A percentile compares a stretch with the other conserved stretches of the same genome.
These are phyloP conservation scores for Stenurella melanura DNA, from an alignment of 2,888 invertebrate genomes.

Conservation along the genomic window DNA sequence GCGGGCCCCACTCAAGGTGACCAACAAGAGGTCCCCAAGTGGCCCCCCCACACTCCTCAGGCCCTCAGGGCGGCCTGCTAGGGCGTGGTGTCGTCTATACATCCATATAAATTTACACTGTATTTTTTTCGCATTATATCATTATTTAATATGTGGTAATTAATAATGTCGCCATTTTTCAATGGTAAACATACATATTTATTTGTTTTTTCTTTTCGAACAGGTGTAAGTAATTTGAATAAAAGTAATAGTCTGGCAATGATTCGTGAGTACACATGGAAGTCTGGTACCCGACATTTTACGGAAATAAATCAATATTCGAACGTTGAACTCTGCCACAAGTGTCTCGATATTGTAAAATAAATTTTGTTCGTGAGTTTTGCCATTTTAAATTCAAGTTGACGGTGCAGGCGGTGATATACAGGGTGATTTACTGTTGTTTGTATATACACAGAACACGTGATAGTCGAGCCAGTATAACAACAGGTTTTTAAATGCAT, in stretches of 20 bases:
- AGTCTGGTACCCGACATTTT: constrained; percentile 25
- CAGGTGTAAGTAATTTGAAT: constrained; percentile 8
- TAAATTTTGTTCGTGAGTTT: not conserved
- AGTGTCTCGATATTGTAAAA: not conserved
- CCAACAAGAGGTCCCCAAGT: constrained; percentile 39
- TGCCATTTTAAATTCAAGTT: not conserved
- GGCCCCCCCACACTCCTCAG: constrained; percentile 35
- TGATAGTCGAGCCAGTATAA: too few species aligned
- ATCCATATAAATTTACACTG: constrained; percentile 23
- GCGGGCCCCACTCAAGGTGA: constrained; percentile 52
- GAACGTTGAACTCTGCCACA: constrained; percentile 20
- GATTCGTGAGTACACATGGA: constrained; percentile 1
- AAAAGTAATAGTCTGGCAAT: constrained; percentile 5
- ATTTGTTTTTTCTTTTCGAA: constrained; percentile 12
- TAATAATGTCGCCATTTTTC: constrained; percentile 10
- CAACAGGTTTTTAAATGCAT: too few species aligned
- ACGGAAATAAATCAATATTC: constrained; percentile 34
- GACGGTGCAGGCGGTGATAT: not conserved
- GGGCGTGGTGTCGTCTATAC: constrained; percentile 53
- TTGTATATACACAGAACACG: too few species aligned
- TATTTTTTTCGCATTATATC: constrained; percentile 9
- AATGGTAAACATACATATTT: not conserved
- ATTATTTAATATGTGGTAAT: constrained; percentile 17
- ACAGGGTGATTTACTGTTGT: too few species aligned
- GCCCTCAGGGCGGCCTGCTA: constrained; percentile 54